Base-by-base conservation (phyloP, 2,888 invertebrate genomes). In the Mesopsocus fuscifrons region DNA sequence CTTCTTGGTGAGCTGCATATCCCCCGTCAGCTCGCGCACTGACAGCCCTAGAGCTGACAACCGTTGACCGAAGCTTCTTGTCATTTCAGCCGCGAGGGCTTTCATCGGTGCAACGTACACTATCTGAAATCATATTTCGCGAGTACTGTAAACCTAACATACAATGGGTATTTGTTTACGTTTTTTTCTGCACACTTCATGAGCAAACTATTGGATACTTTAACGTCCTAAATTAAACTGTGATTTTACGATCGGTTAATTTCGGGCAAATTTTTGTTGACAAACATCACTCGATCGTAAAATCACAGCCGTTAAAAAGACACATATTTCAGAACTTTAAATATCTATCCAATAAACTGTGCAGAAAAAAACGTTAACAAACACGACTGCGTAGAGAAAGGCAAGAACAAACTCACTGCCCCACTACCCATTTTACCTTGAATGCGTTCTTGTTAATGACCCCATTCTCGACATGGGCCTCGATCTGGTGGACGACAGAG, bases 31-130 rank as follows among this genome's bases (percentile, higher is more conserved):
- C 60, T 99, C 98, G 42, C 79, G 70, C 0, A 99, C 97, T 1
- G 65, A 57, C 20, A 98, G 76, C 4, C 92, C 91, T 1, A 83
- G 63, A 1, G 64, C 63, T 44, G 60, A 59, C 1, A 99, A 66
- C 41, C 87, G 73, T 52, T 77, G 78, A 3, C 80, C 76, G 61
- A 98, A 98, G 59, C 85, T 97, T 0, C 76, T 72, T 0, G 95
- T 91, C 94, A 99, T 98, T 68, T 99, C 98, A 1, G 95, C 80
- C 0, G 98, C 98, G 32, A 99, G 62, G 0, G 98, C 98, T 66
- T 98, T 99, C 98, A 98, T 99, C 2, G 98, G 98, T 1, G 97
- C 97, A 51, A 99, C 85, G 62, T 99, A 98, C 41, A 99, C 83
- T 52, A 98, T 91, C 79, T 87, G 57, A 16, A 62, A 48, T n/a